Conservation (phyloP, 2,797 vertebrate species). For the Distichodus sexfasciatus region DNA sequence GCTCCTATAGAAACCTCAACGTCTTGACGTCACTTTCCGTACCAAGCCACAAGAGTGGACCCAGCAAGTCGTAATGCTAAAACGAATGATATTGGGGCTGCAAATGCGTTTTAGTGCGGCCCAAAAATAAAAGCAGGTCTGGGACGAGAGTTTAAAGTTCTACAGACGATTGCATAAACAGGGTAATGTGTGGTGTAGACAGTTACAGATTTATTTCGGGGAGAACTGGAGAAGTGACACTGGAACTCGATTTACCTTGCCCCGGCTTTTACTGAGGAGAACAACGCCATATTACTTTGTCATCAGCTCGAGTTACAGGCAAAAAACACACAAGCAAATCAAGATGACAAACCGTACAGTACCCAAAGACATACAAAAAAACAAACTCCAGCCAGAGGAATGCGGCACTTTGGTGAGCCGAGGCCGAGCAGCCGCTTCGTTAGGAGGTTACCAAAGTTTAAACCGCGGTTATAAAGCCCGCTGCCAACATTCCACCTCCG, state of each 20-base stretch:
- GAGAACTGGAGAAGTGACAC: slow-evolving; percentile 34
- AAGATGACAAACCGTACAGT: slow-evolving; percentile 50
- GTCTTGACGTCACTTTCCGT: too few species aligned
- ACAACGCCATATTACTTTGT: slow-evolving; percentile 48
- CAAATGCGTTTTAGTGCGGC: neutral
- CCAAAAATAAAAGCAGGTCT: slow-evolving; percentile 17
- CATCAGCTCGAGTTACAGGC: slow-evolving; percentile 59
- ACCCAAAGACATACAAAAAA: slow-evolving; percentile 51
- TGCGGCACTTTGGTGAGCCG: slow-evolving; percentile 50
- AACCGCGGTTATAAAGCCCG: slow-evolving; percentile 50
- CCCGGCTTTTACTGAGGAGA: slow-evolving; percentile 47
- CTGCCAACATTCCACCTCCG: slow-evolving; percentile 56
- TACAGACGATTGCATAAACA: slow-evolving; percentile 13
- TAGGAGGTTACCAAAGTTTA: slow-evolving; percentile 58
- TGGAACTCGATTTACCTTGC: slow-evolving; percentile 47
- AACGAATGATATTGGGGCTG: too few species aligned
- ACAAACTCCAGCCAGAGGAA: slow-evolving; percentile 47
- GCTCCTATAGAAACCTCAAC: too few species aligned
- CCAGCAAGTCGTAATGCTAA: too few species aligned
- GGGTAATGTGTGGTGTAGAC: slow-evolving; percentile 24
- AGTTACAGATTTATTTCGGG: slow-evolving; percentile 35
- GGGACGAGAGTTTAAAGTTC: slow-evolving; percentile 8
- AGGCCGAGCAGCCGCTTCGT: slow-evolving; percentile 52
- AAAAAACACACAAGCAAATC: slow-evolving; percentile 36
- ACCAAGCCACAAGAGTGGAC: too few species aligned